Percentiles rank a stretch among this genome's conserved stretches.
These are phyloP conservation scores for Podarcis siculus DNA, from an alignment of 2,797 vertebrate genomes.

Conservation along the genomic window DNA sequence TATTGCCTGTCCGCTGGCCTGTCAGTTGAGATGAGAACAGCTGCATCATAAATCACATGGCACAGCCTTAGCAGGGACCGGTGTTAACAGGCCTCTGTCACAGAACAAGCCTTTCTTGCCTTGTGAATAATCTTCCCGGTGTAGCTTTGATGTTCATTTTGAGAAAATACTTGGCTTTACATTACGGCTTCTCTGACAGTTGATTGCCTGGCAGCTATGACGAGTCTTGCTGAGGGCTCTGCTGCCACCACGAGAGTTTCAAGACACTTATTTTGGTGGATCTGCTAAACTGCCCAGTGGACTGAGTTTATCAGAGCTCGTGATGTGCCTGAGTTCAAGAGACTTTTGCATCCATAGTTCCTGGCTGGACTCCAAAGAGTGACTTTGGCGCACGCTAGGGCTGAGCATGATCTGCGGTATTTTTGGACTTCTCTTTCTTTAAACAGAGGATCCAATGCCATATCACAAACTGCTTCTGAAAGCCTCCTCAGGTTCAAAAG, in stretches of 20 bases:
- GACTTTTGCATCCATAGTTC: neutral
- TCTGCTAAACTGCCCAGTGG: neutral
- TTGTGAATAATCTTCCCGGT: constrained; percentile 43
- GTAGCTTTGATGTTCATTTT: neutral
- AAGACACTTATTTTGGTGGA: neutral
- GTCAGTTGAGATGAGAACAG: constrained; percentile 15
- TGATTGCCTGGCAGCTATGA: neutral
- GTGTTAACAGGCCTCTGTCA: constrained; percentile 23
- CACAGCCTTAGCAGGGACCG: neutral
- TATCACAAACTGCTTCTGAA: neutral
- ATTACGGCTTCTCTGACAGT: constrained; percentile 10
- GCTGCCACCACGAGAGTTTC: neutral
- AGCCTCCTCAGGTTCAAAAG: neutral
- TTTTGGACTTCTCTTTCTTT: neutral
- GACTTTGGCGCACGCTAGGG: neutral
- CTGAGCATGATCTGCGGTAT: neutral
- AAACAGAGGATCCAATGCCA: neutral
- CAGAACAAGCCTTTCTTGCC: constrained; percentile 4
- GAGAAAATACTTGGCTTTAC: constrained; percentile 33
- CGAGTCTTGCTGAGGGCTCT: neutral
- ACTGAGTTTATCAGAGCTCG: neutral
- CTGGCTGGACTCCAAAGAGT: neutral
- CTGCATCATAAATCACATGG: neutral
- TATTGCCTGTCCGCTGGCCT: neutral
- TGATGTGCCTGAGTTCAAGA: neutral